Conservation (phyloP, 2,888 invertebrate species). For the Papilio demoleus region DNA sequence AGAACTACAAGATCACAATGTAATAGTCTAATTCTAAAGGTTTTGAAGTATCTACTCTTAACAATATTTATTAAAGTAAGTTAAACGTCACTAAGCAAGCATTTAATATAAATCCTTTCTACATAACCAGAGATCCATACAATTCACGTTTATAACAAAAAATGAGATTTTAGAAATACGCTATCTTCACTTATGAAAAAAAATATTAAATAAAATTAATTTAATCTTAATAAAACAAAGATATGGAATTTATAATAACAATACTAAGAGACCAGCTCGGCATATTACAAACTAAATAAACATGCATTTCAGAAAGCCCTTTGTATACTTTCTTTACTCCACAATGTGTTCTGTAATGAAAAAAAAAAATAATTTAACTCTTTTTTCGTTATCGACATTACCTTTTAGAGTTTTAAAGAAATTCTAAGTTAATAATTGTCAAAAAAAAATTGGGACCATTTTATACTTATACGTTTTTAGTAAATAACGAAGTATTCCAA, state of each 20-base stretch:
- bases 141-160: not conserved
- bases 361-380: slow-evolving; percentile 4
- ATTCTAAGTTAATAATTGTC: no score
- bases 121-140: slow-evolving; percentile 15
- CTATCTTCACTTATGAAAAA: not conserved
- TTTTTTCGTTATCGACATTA: no score
- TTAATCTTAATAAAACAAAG: not conserved
- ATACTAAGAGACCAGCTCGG: slow-evolving; percentile 18
- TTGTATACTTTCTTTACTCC: slow-evolving; percentile 58
- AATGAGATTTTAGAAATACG: not conserved
- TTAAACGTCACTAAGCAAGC: not conserved
- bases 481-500: no score
- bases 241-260: slow-evolving; percentile 11
- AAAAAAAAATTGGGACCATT: no score
- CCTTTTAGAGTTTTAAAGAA: no score
- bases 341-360: slow-evolving; percentile 76
- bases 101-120: not conserved
- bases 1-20: slow-evolving; percentile 78
- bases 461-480: no score
- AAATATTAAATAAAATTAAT: not conserved
- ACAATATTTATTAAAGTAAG: slow-evolving; percentile 16
- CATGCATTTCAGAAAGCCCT: not conserved
- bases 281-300: slow-evolving; percentile 13
- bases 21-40: slow-evolving; percentile 60
- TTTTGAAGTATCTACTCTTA: slow-evolving; percentile 53